A percentile compares a stretch with the other conserved stretches of the same genome.
Evolutionary conservation across 2,113 vertebrate genomes (phyloP).

Genomic region (Brachyistius frenatus): DNA sequence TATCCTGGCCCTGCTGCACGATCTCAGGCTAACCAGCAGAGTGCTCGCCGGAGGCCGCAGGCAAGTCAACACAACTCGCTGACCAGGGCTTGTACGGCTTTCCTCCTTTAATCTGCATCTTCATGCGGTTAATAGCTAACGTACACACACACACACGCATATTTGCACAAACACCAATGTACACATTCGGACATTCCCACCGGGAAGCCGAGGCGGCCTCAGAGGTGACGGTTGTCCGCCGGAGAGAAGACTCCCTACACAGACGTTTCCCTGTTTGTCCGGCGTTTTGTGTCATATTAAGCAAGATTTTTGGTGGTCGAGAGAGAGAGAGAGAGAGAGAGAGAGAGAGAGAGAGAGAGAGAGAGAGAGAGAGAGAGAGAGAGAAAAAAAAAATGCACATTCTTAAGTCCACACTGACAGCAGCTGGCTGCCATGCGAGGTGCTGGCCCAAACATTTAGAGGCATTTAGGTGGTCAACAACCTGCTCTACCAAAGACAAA

Average conservation of each 20-base stretch:
- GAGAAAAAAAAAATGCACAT: too few relatives aligned
- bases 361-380: too few relatives aligned
- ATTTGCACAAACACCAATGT: conserved; percentile 37
- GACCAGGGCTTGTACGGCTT: conserved; percentile 27
- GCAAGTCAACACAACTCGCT: conserved; percentile 54
- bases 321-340: too few relatives aligned
- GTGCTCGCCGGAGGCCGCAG: conserved; percentile 19
- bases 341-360: too few relatives aligned
- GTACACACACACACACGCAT: conserved; percentile 3
- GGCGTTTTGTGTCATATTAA: too few relatives aligned
- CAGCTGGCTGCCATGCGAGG: too few relatives aligned
- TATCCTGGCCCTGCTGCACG: conserved; percentile 18
- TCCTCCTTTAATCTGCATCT: conserved; percentile 48
- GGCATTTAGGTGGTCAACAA: too few relatives aligned
- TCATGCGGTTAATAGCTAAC: conserved; percentile 54
- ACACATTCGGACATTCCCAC: conserved; percentile 50
- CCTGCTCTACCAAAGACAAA: too few relatives aligned
- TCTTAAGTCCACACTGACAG: too few relatives aligned
- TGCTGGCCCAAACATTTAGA: too few relatives aligned
- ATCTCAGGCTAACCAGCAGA: neutral
- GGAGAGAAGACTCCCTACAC: neutral
- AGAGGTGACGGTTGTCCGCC: neutral
- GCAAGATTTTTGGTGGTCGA: too few relatives aligned
- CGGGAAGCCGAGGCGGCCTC: conserved; percentile 19
- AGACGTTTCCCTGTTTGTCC: too few relatives aligned